Conservation (phyloP, 1,140 invertebrate genomes). For the Mycetomoellerius zeteki region DNA sequence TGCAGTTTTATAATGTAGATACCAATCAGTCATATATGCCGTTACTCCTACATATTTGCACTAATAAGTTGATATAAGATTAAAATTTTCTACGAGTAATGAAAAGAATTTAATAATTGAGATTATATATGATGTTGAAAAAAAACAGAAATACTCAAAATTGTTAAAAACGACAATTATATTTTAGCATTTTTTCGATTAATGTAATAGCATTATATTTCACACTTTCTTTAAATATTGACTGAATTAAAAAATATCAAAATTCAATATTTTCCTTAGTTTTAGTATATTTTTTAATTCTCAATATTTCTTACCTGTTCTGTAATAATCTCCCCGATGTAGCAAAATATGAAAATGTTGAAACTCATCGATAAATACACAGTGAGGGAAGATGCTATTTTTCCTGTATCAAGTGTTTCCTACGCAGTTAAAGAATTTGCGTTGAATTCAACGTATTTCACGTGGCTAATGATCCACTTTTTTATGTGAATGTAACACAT, state of each 20-base stretch:
- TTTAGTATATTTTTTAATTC: not conserved
- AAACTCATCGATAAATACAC: conserved; percentile 68
- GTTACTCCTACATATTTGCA: conserved; percentile 65
- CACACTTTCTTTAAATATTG: not conserved
- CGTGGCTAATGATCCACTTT: too few relatives aligned
- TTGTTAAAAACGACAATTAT: not conserved
- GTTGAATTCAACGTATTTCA: too few relatives aligned
- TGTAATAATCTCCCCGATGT: conserved; percentile 73
- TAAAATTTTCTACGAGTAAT: not conserved
- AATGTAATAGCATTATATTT: conserved; percentile 12
- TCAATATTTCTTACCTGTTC: conserved; percentile 67
- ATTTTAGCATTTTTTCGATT: not conserved
- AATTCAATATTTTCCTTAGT: not conserved
- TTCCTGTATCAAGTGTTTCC: conserved; percentile 52
- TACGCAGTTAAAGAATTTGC: too few relatives aligned
- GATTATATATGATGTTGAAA: not conserved
- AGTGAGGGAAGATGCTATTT: conserved; percentile 58
- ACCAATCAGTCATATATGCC: conserved; percentile 76
- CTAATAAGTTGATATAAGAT: conserved; percentile 53
- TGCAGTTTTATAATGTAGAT: conserved; percentile 66
- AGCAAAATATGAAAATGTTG: conserved; percentile 78
- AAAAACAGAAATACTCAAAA: not conserved
- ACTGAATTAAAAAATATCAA: not conserved
- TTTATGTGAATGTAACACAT: not conserved
- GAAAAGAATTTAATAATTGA: not conserved